Percentiles rank a stretch among this genome's conserved stretches.
phyloP scores from a whole-genome alignment of 2,888 invertebrate genomes.

The Lampropteryx suffumata region DNA sequence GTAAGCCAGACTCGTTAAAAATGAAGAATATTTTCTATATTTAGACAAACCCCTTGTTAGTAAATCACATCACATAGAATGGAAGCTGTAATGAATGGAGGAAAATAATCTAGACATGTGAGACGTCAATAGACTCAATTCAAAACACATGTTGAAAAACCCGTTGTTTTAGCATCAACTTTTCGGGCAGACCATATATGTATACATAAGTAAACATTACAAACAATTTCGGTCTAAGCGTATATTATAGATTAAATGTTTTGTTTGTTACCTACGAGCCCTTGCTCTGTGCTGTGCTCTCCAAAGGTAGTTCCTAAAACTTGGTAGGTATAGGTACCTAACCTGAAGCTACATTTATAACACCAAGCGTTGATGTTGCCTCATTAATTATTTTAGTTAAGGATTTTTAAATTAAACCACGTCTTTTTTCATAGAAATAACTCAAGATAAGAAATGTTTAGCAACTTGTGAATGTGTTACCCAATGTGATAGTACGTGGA shows the following conservation, averaged over 20 bases:
- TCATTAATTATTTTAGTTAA: background rate
- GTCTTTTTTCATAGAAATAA: constrained; percentile 1
- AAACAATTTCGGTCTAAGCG: too few relatives aligned
- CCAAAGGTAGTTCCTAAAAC: too few relatives aligned
- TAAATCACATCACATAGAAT: constrained; percentile 1
- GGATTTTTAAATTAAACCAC: background rate
- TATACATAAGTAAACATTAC: too few relatives aligned
- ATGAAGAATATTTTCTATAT: background rate
- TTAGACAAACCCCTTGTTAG: constrained; percentile 5
- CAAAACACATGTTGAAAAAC: constrained; percentile 12
- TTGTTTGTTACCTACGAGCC: too few relatives aligned
- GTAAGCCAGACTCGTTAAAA: background rate
- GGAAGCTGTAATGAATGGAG: constrained; percentile 17
- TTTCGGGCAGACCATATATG: constrained; percentile 6
- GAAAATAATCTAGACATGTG: constrained; percentile 15
- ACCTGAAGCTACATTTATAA: background rate
- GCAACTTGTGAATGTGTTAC: constrained; percentile 8
- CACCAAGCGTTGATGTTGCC: background rate
- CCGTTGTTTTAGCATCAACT: constrained; percentile 5
- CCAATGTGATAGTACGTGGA: constrained; percentile 8
- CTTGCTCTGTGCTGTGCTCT: too few relatives aligned
- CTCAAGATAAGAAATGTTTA: constrained; percentile 8
- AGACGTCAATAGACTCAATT: constrained; percentile 19
- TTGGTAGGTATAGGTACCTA: too few relatives aligned
- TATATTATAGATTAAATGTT: too few relatives aligned